A percentile compares a stretch with the other conserved stretches of the same genome.
These are phyloP conservation scores for Oryctolagus cuniculus DNA, from an alignment of 2,113 vertebrate species.

Conservation along the genomic window DNA sequence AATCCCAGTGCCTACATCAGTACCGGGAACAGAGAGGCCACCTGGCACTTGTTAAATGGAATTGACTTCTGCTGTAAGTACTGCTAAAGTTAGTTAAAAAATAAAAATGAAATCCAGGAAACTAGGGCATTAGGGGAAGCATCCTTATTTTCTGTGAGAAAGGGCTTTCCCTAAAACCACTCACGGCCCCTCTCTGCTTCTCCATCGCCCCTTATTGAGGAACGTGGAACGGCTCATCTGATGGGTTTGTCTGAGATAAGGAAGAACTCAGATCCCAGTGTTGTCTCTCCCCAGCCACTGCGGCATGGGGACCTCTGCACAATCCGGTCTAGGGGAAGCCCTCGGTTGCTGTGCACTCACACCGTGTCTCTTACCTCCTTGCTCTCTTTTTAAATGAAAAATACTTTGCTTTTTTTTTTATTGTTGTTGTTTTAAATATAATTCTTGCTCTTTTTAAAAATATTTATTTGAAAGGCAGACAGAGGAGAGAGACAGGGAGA, in stretches of 20 bases:
- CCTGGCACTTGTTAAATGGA: not conserved
- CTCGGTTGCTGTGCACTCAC: not conserved
- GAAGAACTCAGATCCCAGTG: not conserved
- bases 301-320: not conserved
- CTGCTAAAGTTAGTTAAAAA: not conserved
- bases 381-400: not conserved
- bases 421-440: no score
- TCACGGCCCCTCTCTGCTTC: not conserved
- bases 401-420: no score
- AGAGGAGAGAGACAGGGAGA: no score
- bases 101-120: not conserved
- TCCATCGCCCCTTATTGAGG: no score
- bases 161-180: not conserved
- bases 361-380: not conserved
- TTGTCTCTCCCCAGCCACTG: not conserved
- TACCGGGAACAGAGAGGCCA: not conserved
- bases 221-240: not conserved
- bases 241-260: not conserved
- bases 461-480: no score
- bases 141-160: not conserved
- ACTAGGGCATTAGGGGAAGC: not conserved
- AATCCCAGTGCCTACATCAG: not conserved
- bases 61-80: not conserved
- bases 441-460: no score
- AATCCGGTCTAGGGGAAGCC: not conserved